A percentile compares a stretch with the other conserved stretches of the same genome.
phyloP scores from a whole-genome alignment of 2,797 vertebrate species.

The Acipenser oxyrinchus region DNA sequence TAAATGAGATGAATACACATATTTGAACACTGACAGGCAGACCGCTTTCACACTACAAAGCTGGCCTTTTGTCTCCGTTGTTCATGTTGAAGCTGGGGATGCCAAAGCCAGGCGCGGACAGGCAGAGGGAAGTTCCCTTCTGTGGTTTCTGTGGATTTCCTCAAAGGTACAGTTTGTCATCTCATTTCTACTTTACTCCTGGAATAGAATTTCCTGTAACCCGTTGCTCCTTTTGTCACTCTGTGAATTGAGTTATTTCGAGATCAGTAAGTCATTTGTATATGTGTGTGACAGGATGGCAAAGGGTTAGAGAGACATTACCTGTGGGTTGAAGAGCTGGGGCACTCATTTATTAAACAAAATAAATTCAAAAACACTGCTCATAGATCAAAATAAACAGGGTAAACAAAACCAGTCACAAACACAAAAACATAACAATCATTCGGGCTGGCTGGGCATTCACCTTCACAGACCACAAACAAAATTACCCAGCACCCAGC shows the following conservation, averaged over 20 bases:
- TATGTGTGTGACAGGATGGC: too few relatives aligned
- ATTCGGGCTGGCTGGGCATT: too few relatives aligned
- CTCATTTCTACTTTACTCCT: neutral
- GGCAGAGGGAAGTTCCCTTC: neutral
- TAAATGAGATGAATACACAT: neutral
- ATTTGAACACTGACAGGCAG: neutral
- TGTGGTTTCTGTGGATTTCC: neutral
- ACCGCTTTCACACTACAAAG: neutral
- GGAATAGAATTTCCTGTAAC: slow-evolving; percentile 2
- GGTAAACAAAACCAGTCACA: too few relatives aligned
- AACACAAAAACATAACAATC: too few relatives aligned
- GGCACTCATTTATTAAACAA: too few relatives aligned
- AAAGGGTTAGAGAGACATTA: too few relatives aligned
- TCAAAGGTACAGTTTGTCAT: neutral
- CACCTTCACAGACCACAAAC: too few relatives aligned
- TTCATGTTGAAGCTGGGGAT: neutral
- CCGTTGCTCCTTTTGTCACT: neutral
- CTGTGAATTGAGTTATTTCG: neutral
- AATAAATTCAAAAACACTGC: too few relatives aligned
- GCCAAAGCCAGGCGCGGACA: neutral
- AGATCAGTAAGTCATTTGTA: neutral
- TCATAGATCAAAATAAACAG: too few relatives aligned
- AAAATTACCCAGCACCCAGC: too few relatives aligned
- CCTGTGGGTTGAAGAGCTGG: too few relatives aligned
- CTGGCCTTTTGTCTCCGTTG: neutral